Evolutionary conservation across 2,797 vertebrate genomes (phyloP).

Genomic region (Distichodus sexfasciatus): DNA sequence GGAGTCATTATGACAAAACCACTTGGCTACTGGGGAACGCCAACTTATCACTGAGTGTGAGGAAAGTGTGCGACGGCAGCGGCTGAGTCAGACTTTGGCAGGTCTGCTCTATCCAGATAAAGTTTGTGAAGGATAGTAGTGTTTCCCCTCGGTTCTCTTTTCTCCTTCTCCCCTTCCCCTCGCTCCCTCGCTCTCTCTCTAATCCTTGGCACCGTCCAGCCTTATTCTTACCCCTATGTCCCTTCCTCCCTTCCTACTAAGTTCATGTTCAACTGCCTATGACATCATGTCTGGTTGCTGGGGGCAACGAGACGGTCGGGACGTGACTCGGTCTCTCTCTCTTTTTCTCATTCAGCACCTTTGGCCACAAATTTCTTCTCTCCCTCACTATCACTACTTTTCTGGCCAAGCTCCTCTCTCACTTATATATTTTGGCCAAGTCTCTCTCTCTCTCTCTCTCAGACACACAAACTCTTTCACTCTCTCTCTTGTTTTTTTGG

Average conservation of each 20-base stretch:
- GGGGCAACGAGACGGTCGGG: constrained; percentile 86
- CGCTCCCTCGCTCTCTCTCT: constrained; percentile 59
- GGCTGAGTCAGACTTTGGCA: neutral
- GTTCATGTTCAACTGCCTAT: constrained; percentile 88
- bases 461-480: too few relatives aligned
- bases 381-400: too few relatives aligned
- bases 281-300: constrained; percentile 93
- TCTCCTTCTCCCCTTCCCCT: constrained; percentile 56
- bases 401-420: too few relatives aligned
- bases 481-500: too few relatives aligned
- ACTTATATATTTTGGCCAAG: too few relatives aligned
- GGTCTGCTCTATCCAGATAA: neutral
- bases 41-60: neutral
- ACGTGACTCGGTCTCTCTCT: constrained; percentile 74
- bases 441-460: constrained; percentile 51
- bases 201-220: constrained; percentile 73
- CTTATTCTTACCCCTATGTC: constrained; percentile 53
- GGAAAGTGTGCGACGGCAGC: constrained; percentile 5
- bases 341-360: constrained; percentile 40
- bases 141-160: constrained; percentile 51
- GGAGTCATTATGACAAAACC: too few relatives aligned
- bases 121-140: neutral
- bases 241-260: constrained; percentile 68
- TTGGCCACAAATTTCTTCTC: too few relatives aligned
- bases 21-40: too few relatives aligned